Evolutionary conservation across 1,140 invertebrate genomes (phyloP), one percentile per base, ranked within the genome.

Genomic region (Drosophila funebris): DNA sequence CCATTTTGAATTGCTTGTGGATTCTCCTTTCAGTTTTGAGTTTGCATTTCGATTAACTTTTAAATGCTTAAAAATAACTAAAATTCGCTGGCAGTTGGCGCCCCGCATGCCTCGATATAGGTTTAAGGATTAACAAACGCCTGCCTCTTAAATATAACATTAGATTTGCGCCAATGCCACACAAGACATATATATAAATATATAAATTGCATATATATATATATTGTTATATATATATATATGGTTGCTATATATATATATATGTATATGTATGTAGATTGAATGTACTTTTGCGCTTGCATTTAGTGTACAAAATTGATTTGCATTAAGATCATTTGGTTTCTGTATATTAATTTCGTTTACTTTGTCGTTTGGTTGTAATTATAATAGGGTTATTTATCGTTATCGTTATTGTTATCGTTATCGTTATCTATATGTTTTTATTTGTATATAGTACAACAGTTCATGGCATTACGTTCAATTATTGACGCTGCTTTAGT

Each of bases 321-420:
- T 82, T 83, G 53, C 61, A 73, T 73, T 68, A 80, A 85, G 82
- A 85, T 85, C 82, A 85, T 85, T 85, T 87, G 82, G 82, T 81
- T 75, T 73, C 60, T 80, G 63, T 81, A 76, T 70, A 82, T 73
- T 80, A 82, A 77, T 80, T 83, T 83, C 74, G 78, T 78, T 76
- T 74, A 78, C 73, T 54, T 74, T 74, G 79, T 78, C 64, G 69
- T 67, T 73, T 85, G 63, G 22, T 46, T 46, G 44, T 72, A 66
- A 52, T 67, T 72, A 71, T 56, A 56, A 46, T 71, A 66, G 43
- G 50, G 50, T 71, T 39, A 71, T 52, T 53, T 71, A 75, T 68
- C 57, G 58, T 74, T 60, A 50, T 36, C 20, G 29, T 60, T 61
- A 79, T 62, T 39, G 58, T 64, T 70, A 76, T 41, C 33, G 74